Percentiles rank a stretch among this genome's conserved stretches.
Evolutionary conservation across 2,113 vertebrate genomes (phyloP).

Genomic region (Odontesthes bonariensis): DNA sequence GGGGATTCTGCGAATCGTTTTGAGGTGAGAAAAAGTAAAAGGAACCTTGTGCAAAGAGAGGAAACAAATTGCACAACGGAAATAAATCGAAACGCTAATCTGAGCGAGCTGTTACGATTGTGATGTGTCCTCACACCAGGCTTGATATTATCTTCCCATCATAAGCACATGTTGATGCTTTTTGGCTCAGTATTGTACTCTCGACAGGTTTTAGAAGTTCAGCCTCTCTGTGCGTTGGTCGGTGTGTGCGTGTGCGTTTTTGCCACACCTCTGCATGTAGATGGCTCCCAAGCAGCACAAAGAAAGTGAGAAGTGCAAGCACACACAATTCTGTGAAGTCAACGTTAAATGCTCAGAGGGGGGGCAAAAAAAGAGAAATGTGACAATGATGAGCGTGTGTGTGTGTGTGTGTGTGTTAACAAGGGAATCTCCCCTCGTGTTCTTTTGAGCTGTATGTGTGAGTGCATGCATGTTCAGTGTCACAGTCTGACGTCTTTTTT

Average conservation of each 20-base stretch:
- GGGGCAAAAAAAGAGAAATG: conserved; percentile 28
- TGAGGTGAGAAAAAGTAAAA: not conserved
- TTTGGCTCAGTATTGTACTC: conserved; percentile 25
- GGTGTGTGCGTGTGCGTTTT: conserved; percentile 20
- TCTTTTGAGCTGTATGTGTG: not conserved
- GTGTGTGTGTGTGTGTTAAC: conserved; percentile 24
- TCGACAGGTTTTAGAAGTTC: conserved; percentile 51
- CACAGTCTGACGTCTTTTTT: not conserved
- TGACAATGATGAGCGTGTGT: not conserved
- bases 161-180: conserved; percentile 15
- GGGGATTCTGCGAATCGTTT: not conserved
- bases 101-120: not conserved
- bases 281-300: conserved; percentile 56
- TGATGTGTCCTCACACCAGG: not conserved
- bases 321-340: conserved; percentile 27
- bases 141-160: not conserved
- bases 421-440: conserved; percentile 43
- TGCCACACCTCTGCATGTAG: conserved; percentile 38
- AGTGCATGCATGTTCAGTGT: not conserved
- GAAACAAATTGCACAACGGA: not conserved
- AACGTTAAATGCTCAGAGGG: conserved; percentile 49
- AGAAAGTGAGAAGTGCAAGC: conserved; percentile 57
- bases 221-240: not conserved
- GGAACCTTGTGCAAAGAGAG: conserved; percentile 9
- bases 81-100: not conserved